These are phyloP conservation scores for Ursus arctos DNA, from an alignment of 2,113 vertebrate species.

Conservation along the genomic window DNA sequence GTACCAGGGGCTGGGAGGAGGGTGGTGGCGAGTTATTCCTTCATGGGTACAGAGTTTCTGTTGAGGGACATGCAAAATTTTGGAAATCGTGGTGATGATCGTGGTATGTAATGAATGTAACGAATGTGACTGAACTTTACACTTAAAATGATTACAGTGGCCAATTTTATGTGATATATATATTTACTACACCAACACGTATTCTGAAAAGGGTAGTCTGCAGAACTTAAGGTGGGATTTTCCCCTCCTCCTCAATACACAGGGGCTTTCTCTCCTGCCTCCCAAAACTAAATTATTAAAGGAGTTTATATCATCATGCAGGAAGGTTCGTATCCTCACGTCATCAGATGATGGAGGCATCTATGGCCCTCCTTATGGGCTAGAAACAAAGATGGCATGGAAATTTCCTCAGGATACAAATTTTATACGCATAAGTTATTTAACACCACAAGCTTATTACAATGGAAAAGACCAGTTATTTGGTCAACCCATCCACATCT, in stretches of 20 bases:
- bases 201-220: not conserved
- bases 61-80: not conserved
- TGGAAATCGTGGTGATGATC: not conserved
- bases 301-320: not conserved
- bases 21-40: not conserved
- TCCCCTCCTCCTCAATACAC: not conserved
- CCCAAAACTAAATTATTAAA: not conserved
- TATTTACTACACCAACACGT: not conserved
- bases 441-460: not conserved
- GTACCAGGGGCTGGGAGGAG: accelerated
- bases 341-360: not conserved
- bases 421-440: not conserved
- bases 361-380: not conserved
- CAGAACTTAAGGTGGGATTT: not conserved
- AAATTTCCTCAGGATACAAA: not conserved
- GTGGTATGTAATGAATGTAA: not conserved
- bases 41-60: not conserved
- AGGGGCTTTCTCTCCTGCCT: not conserved
- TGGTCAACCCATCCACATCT: not conserved
- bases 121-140: not conserved
- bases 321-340: not conserved
- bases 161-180: not conserved
- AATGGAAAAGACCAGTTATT: not conserved
- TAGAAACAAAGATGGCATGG: not conserved
- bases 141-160: not conserved